Evolutionary conservation across 2,888 invertebrate genomes (phyloP).

Genomic region (Blastobasis lacticolella): DNA sequence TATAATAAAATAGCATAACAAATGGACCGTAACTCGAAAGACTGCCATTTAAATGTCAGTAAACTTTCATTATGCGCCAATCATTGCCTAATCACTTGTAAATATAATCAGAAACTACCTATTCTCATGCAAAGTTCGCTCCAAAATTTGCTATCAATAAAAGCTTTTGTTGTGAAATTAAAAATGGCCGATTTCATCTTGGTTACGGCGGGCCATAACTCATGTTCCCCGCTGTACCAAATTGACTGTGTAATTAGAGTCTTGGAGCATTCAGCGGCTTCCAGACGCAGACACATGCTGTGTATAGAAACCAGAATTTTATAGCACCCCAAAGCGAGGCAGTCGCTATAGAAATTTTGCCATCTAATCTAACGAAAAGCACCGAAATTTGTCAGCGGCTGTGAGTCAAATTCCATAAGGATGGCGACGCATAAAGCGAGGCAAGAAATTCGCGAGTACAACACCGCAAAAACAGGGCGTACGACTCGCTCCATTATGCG

Average conservation of each 20-base stretch:
- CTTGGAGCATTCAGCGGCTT: conserved; percentile 49
- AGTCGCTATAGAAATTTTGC: background rate
- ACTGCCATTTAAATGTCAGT: conserved; percentile 2
- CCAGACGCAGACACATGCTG: conserved; percentile 58
- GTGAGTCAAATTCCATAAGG: conserved; percentile 2
- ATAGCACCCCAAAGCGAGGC: background rate
- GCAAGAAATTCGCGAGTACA: conserved; percentile 64
- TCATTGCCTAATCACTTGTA: conserved; percentile 44
- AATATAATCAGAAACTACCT: conserved; percentile 35
- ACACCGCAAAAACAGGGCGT: conserved; percentile 70
- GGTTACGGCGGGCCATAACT: conserved; percentile 60
- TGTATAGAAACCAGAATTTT: conserved; percentile 52
- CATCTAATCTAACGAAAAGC: background rate
- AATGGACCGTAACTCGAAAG: conserved; percentile 1
- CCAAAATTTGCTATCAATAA: conserved; percentile 32
- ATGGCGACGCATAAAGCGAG: conserved; percentile 51
- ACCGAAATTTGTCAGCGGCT: conserved; percentile 3
- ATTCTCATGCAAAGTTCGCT: conserved; percentile 48
- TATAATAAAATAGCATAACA: background rate
- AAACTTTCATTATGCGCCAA: conserved; percentile 34
- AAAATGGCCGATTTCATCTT: conserved; percentile 61
- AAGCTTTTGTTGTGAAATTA: conserved; percentile 41
- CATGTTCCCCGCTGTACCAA: conserved; percentile 63
- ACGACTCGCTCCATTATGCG: conserved; percentile 48
- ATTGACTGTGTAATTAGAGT: conserved; percentile 72